Evolutionary conservation across 2,797 vertebrate genomes (phyloP).

Genomic region (Neomorphus geoffroyi): DNA sequence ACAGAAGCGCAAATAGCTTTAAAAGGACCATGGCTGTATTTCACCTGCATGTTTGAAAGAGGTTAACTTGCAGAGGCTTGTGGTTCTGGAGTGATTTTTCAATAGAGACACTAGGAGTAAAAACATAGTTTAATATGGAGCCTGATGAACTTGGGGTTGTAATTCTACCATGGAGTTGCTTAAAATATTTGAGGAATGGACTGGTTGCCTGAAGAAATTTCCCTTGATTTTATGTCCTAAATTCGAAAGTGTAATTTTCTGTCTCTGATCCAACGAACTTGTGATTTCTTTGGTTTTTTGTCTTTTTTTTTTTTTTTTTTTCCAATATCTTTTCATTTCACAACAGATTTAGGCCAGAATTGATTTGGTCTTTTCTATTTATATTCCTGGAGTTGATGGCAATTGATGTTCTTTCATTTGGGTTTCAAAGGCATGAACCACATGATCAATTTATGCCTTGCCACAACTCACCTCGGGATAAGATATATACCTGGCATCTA

Average conservation of each 20-base stretch:
- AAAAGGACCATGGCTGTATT: not conserved
- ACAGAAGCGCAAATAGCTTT: not conserved
- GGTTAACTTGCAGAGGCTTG: not conserved
- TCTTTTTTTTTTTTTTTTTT: not conserved
- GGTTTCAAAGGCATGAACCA: conserved; percentile 30
- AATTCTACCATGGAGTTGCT: not conserved
- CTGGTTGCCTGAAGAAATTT: not conserved
- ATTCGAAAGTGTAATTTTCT: not conserved
- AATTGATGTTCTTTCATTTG: conserved; percentile 52
- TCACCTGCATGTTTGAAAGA: not conserved
- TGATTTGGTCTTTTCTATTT: conserved; percentile 44
- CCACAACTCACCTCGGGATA: conserved; percentile 55
- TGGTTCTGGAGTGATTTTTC: not conserved
- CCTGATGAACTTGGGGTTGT: not conserved
- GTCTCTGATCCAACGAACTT: not conserved
- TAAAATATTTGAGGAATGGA: not conserved
- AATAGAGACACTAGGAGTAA: not conserved
- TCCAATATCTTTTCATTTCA: not conserved
- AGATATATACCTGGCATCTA: conserved; percentile 52
- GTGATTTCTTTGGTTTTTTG: not conserved
- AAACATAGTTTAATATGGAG: not conserved
- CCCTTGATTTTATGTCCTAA: not conserved
- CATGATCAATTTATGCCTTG: conserved; percentile 58
- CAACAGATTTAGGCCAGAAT: conserved; percentile 11
- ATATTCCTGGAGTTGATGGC: conserved; percentile 16